These are phyloP conservation scores for Littorina saxatilis DNA, from an alignment of 1,140 invertebrate species.

Conservation along the genomic window DNA sequence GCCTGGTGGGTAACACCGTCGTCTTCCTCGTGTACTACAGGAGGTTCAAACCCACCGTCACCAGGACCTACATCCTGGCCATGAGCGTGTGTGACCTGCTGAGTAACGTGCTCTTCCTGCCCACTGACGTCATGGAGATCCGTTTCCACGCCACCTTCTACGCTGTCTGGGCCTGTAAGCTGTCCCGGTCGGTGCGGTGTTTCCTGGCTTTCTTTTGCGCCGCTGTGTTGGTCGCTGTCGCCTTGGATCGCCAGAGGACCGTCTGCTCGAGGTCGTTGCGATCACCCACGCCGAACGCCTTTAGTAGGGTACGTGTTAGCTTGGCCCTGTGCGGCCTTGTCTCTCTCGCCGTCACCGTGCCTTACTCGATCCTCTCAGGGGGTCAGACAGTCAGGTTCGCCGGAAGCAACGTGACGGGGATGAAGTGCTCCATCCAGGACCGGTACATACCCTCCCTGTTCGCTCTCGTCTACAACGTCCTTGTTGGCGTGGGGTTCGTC, in stretches of 20 bases:
- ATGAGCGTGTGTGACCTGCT: slow-evolving; percentile 52
- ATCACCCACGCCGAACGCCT: slow-evolving; percentile 30
- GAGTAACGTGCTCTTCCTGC: slow-evolving; percentile 50
- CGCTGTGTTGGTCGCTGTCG: slow-evolving; percentile 3
- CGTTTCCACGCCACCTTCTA: slow-evolving; percentile 38
- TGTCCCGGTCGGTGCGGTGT: slow-evolving; percentile 38
- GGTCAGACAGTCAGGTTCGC: slow-evolving; percentile 24
- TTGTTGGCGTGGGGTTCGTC: slow-evolving; percentile 40
- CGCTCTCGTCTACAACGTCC: slow-evolving; percentile 22
- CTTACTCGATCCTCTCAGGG: slow-evolving; percentile 37
- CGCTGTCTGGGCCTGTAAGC: slow-evolving; percentile 35
- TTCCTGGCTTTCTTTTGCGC: slow-evolving; percentile 8
- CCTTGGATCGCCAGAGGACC: neutral
- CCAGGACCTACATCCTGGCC: slow-evolving; percentile 53
- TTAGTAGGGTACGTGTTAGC: neutral
- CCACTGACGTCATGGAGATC: slow-evolving; percentile 60
- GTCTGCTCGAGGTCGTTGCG: neutral
- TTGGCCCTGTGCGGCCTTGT: neutral
- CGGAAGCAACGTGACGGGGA: slow-evolving; percentile 20
- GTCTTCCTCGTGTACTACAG: slow-evolving; percentile 52
- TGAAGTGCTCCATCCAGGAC: slow-evolving; percentile 42
- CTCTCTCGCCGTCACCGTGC: slow-evolving; percentile 24
- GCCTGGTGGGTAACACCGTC: slow-evolving; percentile 52
- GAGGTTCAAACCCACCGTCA: slow-evolving; percentile 49
- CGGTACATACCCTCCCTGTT: slow-evolving; percentile 28